These are phyloP conservation scores for Lypha dubia DNA, from an alignment of 2,888 invertebrate species.

Conservation along the genomic window DNA sequence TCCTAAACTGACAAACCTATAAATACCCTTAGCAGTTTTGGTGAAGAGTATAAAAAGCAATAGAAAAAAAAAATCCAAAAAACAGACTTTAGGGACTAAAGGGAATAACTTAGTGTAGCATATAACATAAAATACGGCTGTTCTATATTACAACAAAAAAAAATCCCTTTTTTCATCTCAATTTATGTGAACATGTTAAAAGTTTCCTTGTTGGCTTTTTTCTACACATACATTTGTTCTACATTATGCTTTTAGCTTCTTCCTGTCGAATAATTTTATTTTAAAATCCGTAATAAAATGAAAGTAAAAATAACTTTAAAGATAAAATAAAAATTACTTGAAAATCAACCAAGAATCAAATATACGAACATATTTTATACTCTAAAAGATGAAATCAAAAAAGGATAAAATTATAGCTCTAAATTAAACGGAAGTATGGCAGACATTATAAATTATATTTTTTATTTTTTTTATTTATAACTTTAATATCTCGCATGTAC, in stretches of 20 bases:
- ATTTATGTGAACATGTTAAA: conserved; percentile 44
- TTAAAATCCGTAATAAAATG: conserved; percentile 43
- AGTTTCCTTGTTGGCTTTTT: conserved; percentile 28
- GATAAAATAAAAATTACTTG: conserved; percentile 56
- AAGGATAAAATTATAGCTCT: conserved; percentile 7
- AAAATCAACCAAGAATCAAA: conserved; percentile 55
- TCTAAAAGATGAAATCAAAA: neutral
- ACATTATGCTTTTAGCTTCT: conserved; percentile 10
- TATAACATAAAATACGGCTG: conserved; percentile 10
- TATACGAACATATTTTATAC: conserved; percentile 38
- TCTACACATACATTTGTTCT: neutral
- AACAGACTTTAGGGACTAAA: conserved; percentile 8
- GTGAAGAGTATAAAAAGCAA: too few relatives aligned
- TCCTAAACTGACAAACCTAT: too few relatives aligned
- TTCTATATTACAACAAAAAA: conserved; percentile 11
- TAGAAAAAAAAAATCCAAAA: conserved; percentile 15
- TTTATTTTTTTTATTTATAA: neutral
- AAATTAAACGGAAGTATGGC: conserved; percentile 48
- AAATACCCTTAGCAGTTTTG: too few relatives aligned
- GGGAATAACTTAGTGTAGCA: conserved; percentile 10
- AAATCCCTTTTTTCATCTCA: conserved; percentile 1
- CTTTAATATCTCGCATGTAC: too few relatives aligned
- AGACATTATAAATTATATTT: conserved; percentile 32
- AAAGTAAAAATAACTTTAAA: conserved; percentile 12
- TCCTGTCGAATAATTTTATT: conserved; percentile 34